Evolutionary conservation across 1,140 invertebrate genomes (phyloP).

Genomic region (Bombus vancouverensis): DNA sequence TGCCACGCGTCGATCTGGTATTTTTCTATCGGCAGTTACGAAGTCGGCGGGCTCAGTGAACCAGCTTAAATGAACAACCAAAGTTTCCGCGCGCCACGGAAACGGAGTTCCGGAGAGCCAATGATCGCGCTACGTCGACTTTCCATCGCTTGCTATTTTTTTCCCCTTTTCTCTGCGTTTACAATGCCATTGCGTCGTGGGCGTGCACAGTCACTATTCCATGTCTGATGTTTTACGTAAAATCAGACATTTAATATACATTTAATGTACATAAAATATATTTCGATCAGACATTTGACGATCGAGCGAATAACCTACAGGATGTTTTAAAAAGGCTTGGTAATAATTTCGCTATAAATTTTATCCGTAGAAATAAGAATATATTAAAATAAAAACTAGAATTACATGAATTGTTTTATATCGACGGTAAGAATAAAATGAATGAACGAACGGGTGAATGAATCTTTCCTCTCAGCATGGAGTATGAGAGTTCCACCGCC

Average conservation of each 20-base stretch:
- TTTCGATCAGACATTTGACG: neutral
- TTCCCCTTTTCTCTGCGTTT: neutral
- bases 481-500: neutral
- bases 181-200: neutral
- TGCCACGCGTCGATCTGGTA: slow-evolving; percentile 60
- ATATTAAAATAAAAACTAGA: neutral
- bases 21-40: slow-evolving; percentile 56
- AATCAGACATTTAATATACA: neutral
- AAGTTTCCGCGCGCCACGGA: slow-evolving; percentile 39
- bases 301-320: too few species aligned
- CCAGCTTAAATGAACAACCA: slow-evolving; percentile 46
- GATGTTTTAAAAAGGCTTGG: too few species aligned
- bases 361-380: too few species aligned
- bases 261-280: too few species aligned
- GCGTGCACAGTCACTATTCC: too few species aligned
- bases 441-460: neutral
- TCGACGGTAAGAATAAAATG: neutral
- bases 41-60: slow-evolving; percentile 36
- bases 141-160: neutral
- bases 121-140: slow-evolving; percentile 6
- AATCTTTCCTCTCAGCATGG: neutral
- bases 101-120: slow-evolving; percentile 19
- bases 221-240: neutral
- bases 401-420: neutral
- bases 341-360: too few species aligned